phyloP scores from a whole-genome alignment of 2,888 invertebrate genomes.

The Ochropleura plecta region DNA sequence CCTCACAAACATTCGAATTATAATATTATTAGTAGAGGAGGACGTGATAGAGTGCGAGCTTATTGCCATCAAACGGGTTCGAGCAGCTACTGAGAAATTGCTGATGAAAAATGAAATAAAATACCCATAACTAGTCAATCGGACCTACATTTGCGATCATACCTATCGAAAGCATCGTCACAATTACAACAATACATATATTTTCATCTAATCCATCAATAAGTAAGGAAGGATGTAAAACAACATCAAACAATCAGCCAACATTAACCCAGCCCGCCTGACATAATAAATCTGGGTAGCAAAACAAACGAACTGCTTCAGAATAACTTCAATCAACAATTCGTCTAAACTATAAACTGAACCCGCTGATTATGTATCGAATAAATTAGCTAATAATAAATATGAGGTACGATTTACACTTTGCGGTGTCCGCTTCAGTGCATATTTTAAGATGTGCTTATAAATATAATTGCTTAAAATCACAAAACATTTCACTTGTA shows the following conservation, averaged over 20 bases:
- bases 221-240: background rate
- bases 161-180: background rate
- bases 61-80: background rate
- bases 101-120: background rate
- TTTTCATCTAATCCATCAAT: slow-evolving; percentile 4
- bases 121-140: background rate
- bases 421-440: background rate
- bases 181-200: background rate
- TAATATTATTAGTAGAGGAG: too few species aligned
- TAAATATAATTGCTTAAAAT: background rate
- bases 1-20: too few species aligned
- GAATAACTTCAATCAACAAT: slow-evolving; percentile 44
- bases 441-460: background rate
- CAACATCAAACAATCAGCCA: background rate
- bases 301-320: slow-evolving; percentile 27
- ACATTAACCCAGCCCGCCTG: background rate
- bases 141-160: background rate
- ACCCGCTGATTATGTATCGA: slow-evolving; percentile 23
- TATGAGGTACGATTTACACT: slow-evolving; percentile 5
- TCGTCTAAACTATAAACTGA: slow-evolving; percentile 47
- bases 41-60: background rate
- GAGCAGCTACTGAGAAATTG: background rate
- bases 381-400: slow-evolving; percentile 46
- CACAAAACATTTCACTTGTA: background rate
- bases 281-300: slow-evolving; percentile 15